Conservation (phyloP, 1,140 invertebrate genomes). For the Cyclina sinensis region DNA sequence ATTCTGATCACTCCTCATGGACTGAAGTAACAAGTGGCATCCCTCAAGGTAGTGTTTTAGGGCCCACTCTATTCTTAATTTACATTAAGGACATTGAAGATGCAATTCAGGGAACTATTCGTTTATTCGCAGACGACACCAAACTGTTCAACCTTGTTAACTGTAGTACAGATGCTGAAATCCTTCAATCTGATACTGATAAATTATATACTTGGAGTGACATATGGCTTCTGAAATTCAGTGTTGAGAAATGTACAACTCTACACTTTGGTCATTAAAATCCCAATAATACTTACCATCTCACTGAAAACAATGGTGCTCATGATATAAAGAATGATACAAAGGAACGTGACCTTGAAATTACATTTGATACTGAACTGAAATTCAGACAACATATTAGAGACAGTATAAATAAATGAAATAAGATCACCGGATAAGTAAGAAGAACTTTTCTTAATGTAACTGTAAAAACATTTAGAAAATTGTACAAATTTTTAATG, state of each 20-base stretch:
- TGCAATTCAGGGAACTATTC: no score
- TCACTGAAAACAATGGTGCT: background rate
- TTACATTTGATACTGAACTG: constrained; percentile 20
- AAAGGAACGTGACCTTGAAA: no score
- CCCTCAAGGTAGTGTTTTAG: constrained; percentile 35
- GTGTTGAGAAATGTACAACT: no score
- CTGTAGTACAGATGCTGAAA: background rate
- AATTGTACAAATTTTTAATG: background rate
- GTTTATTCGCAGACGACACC: constrained; percentile 19
- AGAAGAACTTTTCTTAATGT: no score
- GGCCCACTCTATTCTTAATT: no score
- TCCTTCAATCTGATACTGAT: constrained; percentile 5
- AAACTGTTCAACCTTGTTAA: constrained; percentile 1
- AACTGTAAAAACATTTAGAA: background rate
- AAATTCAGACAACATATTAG: no score
- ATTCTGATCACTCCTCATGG: background rate
- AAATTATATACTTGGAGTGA: constrained; percentile 11
- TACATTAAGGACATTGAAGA: no score
- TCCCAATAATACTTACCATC: background rate
- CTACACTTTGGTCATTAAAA: constrained; percentile 12
- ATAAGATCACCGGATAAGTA: background rate
- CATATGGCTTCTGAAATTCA: background rate
- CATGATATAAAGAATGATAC: background rate
- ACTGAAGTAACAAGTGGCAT: constrained; percentile 31
- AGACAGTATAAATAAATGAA: no score